Evolutionary conservation across 2,113 vertebrate genomes (phyloP), one percentile per base, ranked within the genome.

Genomic region (Spermophilus dauricus): DNA sequence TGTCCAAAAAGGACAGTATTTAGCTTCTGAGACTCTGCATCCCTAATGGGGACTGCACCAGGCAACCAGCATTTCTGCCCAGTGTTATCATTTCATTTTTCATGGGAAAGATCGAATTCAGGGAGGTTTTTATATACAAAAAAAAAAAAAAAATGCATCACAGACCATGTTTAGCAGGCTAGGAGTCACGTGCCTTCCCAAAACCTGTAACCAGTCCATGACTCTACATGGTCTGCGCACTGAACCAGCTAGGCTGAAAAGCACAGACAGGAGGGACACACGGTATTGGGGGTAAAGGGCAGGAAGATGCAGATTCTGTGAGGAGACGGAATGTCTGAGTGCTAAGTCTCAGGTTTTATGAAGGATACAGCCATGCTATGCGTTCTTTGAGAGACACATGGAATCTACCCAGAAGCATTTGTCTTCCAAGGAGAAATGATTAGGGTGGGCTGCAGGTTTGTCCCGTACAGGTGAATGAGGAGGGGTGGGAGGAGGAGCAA

Each of bases 381-480:
- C 3, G 3, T 56, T 30, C 56, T 89, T 7, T n/a, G 39, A 37
- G 28, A 42, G 11, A 22, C 53, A 2, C 0, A 1, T 30, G 7
- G 22, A 42, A 13, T 8, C 20, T 6, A 20, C 20, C 8, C 8
- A 0, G 7, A 14, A 1, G 1, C 2, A 0, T 4, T 2, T 0
- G 32, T 12, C 24, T 72, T 32, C 14, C 20, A 30, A 10, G 67
- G 26, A 14, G 26, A 18, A 37, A 8, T 24, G 14, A 14, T 42
- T 1, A 1, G 45, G 2, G 24, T 0, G 9, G 16, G 24, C 2
- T 5, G 3, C 0, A 3, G 6, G 28, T 37, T 51, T 58, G 56
- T 32, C 34, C 34, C 18, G 17, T 3, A 32, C 48, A 65, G 17
- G 10, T 34, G 26, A 17, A 83, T 0, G 17, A 18, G 32, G 83